A percentile compares a stretch with the other conserved stretches of the same genome.
phyloP scores from a whole-genome alignment of 2,113 vertebrate genomes.

The Eira barbara region DNA sequence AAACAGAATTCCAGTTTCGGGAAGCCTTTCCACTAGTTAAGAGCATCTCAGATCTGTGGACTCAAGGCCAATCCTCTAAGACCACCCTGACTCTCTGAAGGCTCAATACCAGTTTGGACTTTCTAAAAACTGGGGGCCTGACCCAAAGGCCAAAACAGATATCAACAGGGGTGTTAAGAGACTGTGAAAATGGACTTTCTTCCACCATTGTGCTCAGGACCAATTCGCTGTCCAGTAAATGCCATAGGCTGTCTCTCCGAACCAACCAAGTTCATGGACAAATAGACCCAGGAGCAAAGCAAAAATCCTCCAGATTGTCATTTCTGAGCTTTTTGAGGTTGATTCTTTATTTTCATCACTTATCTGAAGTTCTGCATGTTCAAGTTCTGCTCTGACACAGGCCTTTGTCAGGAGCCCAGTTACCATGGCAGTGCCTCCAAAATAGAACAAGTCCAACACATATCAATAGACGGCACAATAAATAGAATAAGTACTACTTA shows the following conservation, averaged over 20 bases:
- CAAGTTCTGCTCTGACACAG: slow-evolving; percentile 79
- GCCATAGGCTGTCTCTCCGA: neutral
- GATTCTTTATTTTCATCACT: slow-evolving; percentile 57
- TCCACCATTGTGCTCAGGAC: slow-evolving; percentile 3
- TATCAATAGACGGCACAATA: slow-evolving; percentile 81
- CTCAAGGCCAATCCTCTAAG: neutral
- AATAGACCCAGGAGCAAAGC: slow-evolving; percentile 15
- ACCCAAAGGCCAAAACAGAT: neutral
- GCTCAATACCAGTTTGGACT: neutral
- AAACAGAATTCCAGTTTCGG: neutral
- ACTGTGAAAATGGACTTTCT: neutral
- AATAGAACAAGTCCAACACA: slow-evolving; percentile 81
- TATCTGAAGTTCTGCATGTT: slow-evolving; percentile 74
- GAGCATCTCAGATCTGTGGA: neutral
- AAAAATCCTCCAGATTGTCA: slow-evolving; percentile 1
- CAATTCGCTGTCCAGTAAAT: neutral
- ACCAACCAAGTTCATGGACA: neutral
- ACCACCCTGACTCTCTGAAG: neutral
- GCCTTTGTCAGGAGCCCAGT: slow-evolving; percentile 79
- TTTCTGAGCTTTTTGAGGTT: slow-evolving; percentile 48
- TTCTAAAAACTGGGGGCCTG: neutral
- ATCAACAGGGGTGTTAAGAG: neutral
- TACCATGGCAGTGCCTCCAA: slow-evolving; percentile 81
- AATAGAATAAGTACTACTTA: slow-evolving; percentile 81
- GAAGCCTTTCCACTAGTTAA: neutral